Base-by-base conservation (phyloP, 2,888 invertebrate genomes). In the Cheilosia scutellata region DNA sequence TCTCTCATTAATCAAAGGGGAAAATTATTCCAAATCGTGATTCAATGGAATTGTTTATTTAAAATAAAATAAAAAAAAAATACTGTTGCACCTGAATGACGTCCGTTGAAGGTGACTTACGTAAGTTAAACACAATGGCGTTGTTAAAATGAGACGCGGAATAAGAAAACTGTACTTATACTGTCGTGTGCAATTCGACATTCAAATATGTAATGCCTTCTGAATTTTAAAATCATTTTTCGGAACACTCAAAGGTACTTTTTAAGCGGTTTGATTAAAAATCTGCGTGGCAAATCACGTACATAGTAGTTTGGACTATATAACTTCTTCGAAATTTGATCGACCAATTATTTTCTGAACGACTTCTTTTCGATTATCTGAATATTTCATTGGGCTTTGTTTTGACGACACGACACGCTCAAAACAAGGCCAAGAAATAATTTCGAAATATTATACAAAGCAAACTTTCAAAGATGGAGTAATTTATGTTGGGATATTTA, bases 1-100 rank as follows among this genome's bases (percentile, higher is more conserved):
- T 33, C n/a, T 16, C 47, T 25, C 27, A 47, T 33, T 47, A 58
- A 58, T 71, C 37, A 58, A 47, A 47, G 7, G 7, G 31, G 37
- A 27, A 33, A 47, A 55, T 44, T 44, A 49, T 71, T 37, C 47
- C 16, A 49, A 58, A 29, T 70, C 70, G 70, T 70, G 70, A 58
- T 71, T 47, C 47, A 20, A 47, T 58, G 33, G 16, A 57, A 33
- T 70, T n/a, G 33, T n/a, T 57, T 57, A 9, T n/a, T 4, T 33
- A 16, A 13, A 55, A 55, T 11, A n/a, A 51, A 51, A 27, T n/a
- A 13, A 33, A 37, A 68, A 66, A 53, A 68, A 58, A 60, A n/a
- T 44, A 57, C 31, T 16, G 7, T 27, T 55, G 55, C 55, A 55
- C 20, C 58, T 58, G 37, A 40, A 37, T 58, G 58, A 40, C 40